Conservation (phyloP, 2,888 invertebrate species). For the Unio delphinus region DNA sequence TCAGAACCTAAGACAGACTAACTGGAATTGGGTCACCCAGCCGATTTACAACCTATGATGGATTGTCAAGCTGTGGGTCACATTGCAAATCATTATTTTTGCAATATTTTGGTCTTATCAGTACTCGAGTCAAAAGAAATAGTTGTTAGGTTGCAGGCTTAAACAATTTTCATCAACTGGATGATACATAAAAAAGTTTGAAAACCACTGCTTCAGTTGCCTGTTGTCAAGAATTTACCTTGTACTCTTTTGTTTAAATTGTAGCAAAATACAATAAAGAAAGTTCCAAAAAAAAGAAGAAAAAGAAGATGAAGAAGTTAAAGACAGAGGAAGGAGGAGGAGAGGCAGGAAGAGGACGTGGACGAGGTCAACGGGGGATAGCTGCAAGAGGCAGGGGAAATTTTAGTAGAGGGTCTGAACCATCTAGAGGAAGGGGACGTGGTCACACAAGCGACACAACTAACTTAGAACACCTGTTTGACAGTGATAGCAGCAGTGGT, state of each 20-base stretch:
- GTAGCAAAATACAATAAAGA: slow-evolving; percentile 70
- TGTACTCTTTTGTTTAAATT: slow-evolving; percentile 1
- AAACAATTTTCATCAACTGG: too few species aligned
- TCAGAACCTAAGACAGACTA: too few species aligned
- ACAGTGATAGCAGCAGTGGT: slow-evolving; percentile 19
- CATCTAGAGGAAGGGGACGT: neutral
- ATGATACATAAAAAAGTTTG: too few species aligned
- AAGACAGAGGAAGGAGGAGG: slow-evolving; percentile 8
- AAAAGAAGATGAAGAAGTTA: slow-evolving; percentile 31
- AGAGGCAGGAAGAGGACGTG: slow-evolving; percentile 8
- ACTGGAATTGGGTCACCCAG: too few species aligned
- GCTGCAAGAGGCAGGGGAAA: neutral
- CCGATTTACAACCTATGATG: too few species aligned
- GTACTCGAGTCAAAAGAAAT: too few species aligned
- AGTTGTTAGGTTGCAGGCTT: too few species aligned
- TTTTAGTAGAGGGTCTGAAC: neutral
- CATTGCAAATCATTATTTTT: too few species aligned
- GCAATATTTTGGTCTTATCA: too few species aligned
- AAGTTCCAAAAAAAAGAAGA: slow-evolving; percentile 55
- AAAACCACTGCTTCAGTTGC: too few species aligned
- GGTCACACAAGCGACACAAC: neutral
- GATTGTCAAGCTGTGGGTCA: too few species aligned
- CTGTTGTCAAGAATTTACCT: too few species aligned
- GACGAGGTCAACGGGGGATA: slow-evolving; percentile 12
- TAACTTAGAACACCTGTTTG: slow-evolving; percentile 8